Conservation (phyloP, 1,140 invertebrate species). For the Varroa destructor region DNA sequence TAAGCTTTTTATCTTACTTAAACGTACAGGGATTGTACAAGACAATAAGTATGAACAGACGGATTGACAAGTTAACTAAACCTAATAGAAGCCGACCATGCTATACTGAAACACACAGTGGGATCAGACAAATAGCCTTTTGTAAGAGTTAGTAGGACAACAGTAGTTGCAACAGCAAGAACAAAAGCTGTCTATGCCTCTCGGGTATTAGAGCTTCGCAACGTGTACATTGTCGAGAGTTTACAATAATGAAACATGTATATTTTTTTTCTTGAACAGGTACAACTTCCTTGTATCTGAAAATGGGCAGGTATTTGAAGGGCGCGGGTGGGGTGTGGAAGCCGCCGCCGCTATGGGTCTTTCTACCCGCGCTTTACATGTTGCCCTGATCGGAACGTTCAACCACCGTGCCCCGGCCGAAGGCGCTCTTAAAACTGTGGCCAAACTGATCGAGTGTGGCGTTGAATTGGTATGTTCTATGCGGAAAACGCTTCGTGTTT, state of each 20-base stretch:
- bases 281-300: constrained; percentile 35
- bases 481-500: not conserved
- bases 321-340: constrained; percentile 32
- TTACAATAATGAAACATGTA: constrained; percentile 26
- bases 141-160: too few relatives aligned
- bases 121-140: too few relatives aligned
- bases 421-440: constrained; percentile 20
- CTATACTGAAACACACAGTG: too few relatives aligned
- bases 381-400: constrained; percentile 35
- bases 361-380: constrained; percentile 32
- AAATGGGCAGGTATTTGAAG: constrained; percentile 33
- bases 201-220: too few relatives aligned
- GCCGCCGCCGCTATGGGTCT: constrained; percentile 33
- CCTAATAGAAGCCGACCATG: too few relatives aligned
- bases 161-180: too few relatives aligned
- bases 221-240: not conserved
- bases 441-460: constrained; percentile 31
- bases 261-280: constrained; percentile 27
- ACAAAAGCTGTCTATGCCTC: too few relatives aligned
- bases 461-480: constrained; percentile 16
- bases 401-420: constrained; percentile 25
- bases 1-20: not conserved
- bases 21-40: not conserved
- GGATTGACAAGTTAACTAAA: too few relatives aligned
- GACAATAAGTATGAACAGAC: too few relatives aligned